These are phyloP conservation scores for Torymus auratus DNA, from an alignment of 2,888 invertebrate genomes.

Conservation along the genomic window DNA sequence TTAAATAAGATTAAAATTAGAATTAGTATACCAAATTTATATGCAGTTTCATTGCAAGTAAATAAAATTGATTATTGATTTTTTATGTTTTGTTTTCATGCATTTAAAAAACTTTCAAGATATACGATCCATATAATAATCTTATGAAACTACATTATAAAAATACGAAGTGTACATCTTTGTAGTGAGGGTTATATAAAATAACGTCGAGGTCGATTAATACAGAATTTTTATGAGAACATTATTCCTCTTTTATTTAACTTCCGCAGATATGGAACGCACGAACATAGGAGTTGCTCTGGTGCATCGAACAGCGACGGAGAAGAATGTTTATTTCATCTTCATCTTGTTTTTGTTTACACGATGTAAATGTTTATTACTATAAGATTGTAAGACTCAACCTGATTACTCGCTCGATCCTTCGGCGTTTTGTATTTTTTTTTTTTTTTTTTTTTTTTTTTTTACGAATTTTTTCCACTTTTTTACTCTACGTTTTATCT, in stretches of 20 bases:
- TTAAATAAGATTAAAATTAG: too few species aligned
- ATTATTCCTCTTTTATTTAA: constrained; percentile 59
- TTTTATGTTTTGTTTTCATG: not conserved
- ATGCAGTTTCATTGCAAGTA: too few species aligned
- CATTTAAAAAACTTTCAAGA: not conserved
- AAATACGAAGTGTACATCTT: constrained; percentile 38
- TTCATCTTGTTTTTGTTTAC: constrained; percentile 30
- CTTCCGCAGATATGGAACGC: constrained; percentile 58
- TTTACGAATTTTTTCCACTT: constrained; percentile 27
- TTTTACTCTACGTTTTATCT: constrained; percentile 24
- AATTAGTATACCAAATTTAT: too few species aligned
- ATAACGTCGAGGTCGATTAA: constrained; percentile 38
- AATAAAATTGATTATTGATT: too few species aligned
- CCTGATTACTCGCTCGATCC: constrained; percentile 50
- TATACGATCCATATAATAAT: not conserved
- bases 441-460: constrained; percentile 39
- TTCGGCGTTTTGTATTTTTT: constrained; percentile 49
- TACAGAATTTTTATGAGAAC: constrained; percentile 55
- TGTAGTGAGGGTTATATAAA: constrained; percentile 41
- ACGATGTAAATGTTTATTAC: constrained; percentile 34
- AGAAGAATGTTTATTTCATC: constrained; percentile 43
- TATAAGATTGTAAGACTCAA: constrained; percentile 32
- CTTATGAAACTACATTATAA: not conserved
- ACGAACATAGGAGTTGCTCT: constrained; percentile 58
- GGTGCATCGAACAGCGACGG: constrained; percentile 47